Evolutionary conservation across 2,888 invertebrate species (phyloP), one percentile per base, ranked within the genome.

Genomic region (Bombylius discolor): DNA sequence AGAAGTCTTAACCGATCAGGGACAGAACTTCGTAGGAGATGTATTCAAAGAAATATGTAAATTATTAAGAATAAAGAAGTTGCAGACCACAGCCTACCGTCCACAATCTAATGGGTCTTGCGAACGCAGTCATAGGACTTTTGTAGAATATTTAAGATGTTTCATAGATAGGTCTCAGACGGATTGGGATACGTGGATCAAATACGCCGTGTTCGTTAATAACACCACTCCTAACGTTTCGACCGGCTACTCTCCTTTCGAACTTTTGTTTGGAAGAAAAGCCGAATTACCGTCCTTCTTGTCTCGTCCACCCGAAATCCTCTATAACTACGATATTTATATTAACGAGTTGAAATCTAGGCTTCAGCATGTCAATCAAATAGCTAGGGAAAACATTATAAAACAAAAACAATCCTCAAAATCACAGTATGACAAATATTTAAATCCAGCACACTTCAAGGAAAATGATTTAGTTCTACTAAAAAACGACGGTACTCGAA

Each of bases 61-160:
- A 7, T 4, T 52, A 33, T 34, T 53, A 31, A 53, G 36, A 48
- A 48, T 53, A 4, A 53, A 39, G 31, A 53, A 53, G 14, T 6
- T 47, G 3, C 47, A 53, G 11, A 53, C 53, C 11, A 45, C 23
- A 5, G 23, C 53, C 3, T 53, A 47, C 23, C 48, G 53, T 11
- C 53, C 53, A 9, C 53, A 53, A 48, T 33, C 33, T 7, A 53
- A 53, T 9, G 52, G 50, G 4, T 34, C 52, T 5, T 52, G 52
- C n/a, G 46, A 52, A 47, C 47, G 36, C 13, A 47, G 14, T 4
- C 47, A 52, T n/a, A 12, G 52, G 13, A 47, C 32, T 14, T 36
- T 12, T 50, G 9, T 36, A 36, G 36, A 36, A 36, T 36, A 36
- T 36, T 4, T 36, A 6, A 6, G 36, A 8, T 36, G 36, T 4